These are phyloP conservation scores for Tenrec ecaudatus DNA, from an alignment of 2,113 vertebrate species.

Conservation along the genomic window DNA sequence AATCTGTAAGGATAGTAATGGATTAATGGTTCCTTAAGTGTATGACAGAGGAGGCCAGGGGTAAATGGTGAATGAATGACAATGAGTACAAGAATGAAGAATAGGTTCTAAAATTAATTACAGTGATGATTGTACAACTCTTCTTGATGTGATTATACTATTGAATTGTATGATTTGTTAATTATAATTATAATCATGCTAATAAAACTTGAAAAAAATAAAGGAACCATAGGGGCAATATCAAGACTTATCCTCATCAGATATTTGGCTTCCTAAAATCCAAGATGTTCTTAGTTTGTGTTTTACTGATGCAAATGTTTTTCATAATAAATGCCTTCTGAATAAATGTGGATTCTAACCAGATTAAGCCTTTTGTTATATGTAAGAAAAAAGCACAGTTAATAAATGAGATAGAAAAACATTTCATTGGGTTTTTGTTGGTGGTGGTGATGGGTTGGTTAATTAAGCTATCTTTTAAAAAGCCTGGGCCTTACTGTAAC, in stretches of 20 bases:
- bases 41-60: too few relatives aligned
- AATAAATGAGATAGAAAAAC: conserved; percentile 13
- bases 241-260: background rate
- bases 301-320: background rate
- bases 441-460: background rate
- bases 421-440: background rate
- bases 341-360: background rate
- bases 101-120: too few relatives aligned
- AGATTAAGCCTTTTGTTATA: conserved; percentile 9
- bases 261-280: background rate
- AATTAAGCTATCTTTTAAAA: background rate
- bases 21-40: too few relatives aligned
- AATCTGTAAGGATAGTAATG: too few relatives aligned
- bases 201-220: too few relatives aligned
- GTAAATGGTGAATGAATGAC: too few relatives aligned
- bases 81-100: too few relatives aligned
- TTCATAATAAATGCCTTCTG: conserved; percentile 11
- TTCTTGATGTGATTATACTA: too few relatives aligned
- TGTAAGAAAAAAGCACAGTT: background rate
- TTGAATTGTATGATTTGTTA: too few relatives aligned
- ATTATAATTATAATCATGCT: too few relatives aligned
- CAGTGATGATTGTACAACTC: too few relatives aligned
- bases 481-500: background rate
- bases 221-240: background rate
- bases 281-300: background rate